A percentile compares a stretch with the other conserved stretches of the same genome.
These are phyloP conservation scores for Sebastes kiyomatsui DNA, from an alignment of 2,797 vertebrate genomes.

Conservation along the genomic window DNA sequence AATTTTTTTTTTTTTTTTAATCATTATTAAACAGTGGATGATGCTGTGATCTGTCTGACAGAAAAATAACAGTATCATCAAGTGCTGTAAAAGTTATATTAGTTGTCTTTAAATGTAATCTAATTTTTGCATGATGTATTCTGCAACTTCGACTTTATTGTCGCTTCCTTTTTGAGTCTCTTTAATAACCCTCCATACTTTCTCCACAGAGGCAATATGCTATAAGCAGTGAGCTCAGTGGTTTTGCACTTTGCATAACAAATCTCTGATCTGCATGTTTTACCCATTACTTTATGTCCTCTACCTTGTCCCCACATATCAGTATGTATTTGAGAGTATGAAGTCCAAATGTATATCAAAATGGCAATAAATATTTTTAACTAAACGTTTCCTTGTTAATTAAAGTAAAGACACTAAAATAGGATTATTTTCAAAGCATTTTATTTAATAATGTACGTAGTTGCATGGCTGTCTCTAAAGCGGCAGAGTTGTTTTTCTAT, in stretches of 20 bases:
- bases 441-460: slow-evolving; percentile 44
- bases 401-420: slow-evolving; percentile 10
- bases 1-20: background rate
- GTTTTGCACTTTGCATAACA: slow-evolving; percentile 53
- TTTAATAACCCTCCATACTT: background rate
- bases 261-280: slow-evolving; percentile 54
- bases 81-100: background rate
- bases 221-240: background rate
- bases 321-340: background rate
- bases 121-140: background rate
- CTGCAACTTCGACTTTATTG: background rate
- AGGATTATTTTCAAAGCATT: slow-evolving; percentile 6
- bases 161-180: background rate
- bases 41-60: background rate
- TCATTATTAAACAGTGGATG: background rate
- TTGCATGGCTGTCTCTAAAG: background rate
- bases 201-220: background rate
- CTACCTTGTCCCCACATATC: background rate
- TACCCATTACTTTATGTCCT: background rate
- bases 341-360: slow-evolving; percentile 5
- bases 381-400: background rate
- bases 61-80: background rate
- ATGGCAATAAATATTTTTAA: slow-evolving; percentile 47
- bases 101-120: background rate
- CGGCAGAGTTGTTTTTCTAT: slow-evolving; percentile 59